Percentiles rank a stretch among this genome's conserved stretches.
Conservation (phyloP, 2,797 vertebrate genomes). For the Malacoraja senta region DNA sequence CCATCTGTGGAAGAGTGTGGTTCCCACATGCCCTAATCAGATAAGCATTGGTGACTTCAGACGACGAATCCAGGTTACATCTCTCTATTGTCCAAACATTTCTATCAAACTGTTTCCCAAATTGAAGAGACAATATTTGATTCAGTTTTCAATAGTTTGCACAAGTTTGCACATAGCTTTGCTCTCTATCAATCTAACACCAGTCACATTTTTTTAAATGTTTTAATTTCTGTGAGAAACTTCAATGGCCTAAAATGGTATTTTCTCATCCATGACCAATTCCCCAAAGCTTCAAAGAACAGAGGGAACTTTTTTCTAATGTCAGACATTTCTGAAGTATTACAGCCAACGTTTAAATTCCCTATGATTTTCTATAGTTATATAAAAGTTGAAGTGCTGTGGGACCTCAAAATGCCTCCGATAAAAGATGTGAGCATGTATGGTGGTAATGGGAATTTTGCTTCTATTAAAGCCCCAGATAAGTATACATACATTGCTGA, state of each 20-base stretch:
- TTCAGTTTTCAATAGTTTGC: too few relatives aligned
- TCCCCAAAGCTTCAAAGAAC: not conserved
- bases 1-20: too few relatives aligned
- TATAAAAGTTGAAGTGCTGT: not conserved
- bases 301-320: not conserved
- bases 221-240: not conserved
- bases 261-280: not conserved
- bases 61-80: too few relatives aligned
- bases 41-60: too few relatives aligned
- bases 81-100: too few relatives aligned
- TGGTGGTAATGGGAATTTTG: not conserved
- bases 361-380: not conserved
- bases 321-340: not conserved
- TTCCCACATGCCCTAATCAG: too few relatives aligned
- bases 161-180: too few relatives aligned
- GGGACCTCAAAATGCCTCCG: not conserved
- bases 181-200: too few relatives aligned
- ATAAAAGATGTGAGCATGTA: not conserved
- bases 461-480: not conserved
- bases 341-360: not conserved
- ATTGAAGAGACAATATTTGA: too few relatives aligned
- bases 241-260: not conserved
- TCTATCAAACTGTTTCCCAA: too few relatives aligned
- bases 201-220: too few relatives aligned
- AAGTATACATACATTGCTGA: not conserved